phyloP scores from a whole-genome alignment of 92 coral and sea anemone species.

The Anthopleura xanthogrammica region DNA sequence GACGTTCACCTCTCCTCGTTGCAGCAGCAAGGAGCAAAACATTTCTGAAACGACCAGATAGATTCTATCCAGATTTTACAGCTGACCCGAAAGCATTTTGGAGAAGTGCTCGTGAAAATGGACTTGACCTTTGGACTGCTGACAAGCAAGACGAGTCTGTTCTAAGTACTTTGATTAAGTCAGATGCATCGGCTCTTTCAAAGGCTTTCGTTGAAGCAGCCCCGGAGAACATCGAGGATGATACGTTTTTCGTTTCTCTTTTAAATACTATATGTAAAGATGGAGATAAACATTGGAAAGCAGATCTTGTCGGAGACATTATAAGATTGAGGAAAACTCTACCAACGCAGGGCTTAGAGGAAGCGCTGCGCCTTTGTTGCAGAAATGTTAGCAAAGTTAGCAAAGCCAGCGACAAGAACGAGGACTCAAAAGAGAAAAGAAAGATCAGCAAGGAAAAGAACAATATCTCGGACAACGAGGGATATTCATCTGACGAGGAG shows the following conservation, averaged over 20 bases:
- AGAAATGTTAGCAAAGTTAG: background rate
- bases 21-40: background rate
- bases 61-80: slow-evolving; percentile 25
- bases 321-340: background rate
- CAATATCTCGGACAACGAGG: too few relatives aligned
- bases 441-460: too few relatives aligned
- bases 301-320: background rate
- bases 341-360: background rate
- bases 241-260: background rate
- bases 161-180: background rate
- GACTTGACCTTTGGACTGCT: slow-evolving; percentile 21
- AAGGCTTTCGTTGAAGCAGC: background rate
- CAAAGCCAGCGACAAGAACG: background rate
- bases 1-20: slow-evolving; percentile 14
- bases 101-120: background rate
- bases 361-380: background rate
- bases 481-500: too few relatives aligned
- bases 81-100: slow-evolving; percentile 26
- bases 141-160: slow-evolving; percentile 21
- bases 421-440: too few relatives aligned
- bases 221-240: too few relatives aligned
- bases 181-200: background rate
- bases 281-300: background rate
- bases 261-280: background rate
- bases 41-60: background rate